Evolutionary conservation across 2,888 invertebrate species (phyloP), one percentile per base, ranked within the genome.

Genomic region (Coleophora deauratella): DNA sequence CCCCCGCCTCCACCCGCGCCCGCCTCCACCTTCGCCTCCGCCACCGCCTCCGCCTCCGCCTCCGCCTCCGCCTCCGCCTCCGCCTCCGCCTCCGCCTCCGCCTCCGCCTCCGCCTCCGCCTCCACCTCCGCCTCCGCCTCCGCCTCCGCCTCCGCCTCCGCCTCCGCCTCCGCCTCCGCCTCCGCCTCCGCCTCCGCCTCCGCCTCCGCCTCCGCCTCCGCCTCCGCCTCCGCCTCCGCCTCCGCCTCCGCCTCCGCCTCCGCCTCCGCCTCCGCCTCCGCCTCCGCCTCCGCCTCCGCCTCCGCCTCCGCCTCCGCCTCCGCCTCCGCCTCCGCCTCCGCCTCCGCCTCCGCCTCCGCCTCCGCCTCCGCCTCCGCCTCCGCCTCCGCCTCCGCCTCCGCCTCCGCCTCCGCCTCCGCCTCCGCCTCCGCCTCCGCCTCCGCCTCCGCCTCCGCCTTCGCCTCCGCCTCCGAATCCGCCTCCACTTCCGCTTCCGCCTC

Each of bases 321-420:
- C 2, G 35, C 35, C 13, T 35, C 35, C 2, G 27, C 35, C 13
- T 35, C 27, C 27, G 35, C 35, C 9, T 35, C 35, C 27, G 35
- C 35, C 9, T 35, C 35, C 27, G 35, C 35, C 13, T 35, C 35
- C 3, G 35, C 35, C 13, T 35, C 35, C 13, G 35, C 35, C 27
- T 35, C 35, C 13, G 35, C 36, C 15, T 36, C 36, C 27, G 27
- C 36, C 12, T 36, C 36, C 27, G 36, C 36, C 2, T 34, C 40
- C 28, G 27, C 28, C 28, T 28, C 28, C n/a, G n/a, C n/a, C n/a
- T n/a, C n/a, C n/a, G n/a, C n/a, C n/a, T n/a, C n/a, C n/a, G n/a
- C n/a, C n/a, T n/a, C n/a, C n/a, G n/a, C n/a, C n/a, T n/a, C n/a
- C n/a, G n/a, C n/a, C n/a, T n/a, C n/a, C n/a, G n/a, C n/a, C n/a